Percentiles rank a stretch among this genome's conserved stretches.
Conservation (phyloP, 2,797 vertebrate genomes). For the Diplodus puntazzo region DNA sequence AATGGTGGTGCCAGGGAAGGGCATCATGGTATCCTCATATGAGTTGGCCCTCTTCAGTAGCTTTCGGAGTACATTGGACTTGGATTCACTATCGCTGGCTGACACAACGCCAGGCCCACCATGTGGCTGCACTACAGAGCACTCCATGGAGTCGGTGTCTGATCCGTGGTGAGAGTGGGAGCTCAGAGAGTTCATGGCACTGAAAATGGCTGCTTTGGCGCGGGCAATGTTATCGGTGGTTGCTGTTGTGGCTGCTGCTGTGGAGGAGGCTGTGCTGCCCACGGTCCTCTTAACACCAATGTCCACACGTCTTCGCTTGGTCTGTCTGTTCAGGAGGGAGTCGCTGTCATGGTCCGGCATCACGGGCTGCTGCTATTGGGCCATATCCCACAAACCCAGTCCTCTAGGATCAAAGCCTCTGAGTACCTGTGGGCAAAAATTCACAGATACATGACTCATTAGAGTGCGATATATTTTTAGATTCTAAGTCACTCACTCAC, state of each 20-base stretch:
- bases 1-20: constrained; percentile 98
- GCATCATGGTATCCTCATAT: constrained; percentile 98
- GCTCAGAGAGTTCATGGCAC: constrained; percentile 96
- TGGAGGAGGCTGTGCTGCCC: constrained; percentile 93
- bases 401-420: constrained; percentile 94
- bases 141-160: constrained; percentile 96
- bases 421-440: constrained; percentile 90
- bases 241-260: constrained; percentile 81
- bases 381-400: constrained; percentile 97
- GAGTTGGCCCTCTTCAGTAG: constrained; percentile 99
- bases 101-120: constrained; percentile 87
- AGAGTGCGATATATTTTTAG: constrained; percentile 60
- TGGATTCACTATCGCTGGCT: constrained; percentile 83
- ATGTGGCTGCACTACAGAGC: constrained; percentile 96
- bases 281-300: constrained; percentile 99
- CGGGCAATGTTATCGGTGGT: constrained; percentile 95
- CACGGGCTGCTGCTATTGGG: constrained; percentile 97
- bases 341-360: constrained; percentile 99
- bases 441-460: constrained; percentile 92
- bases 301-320: constrained; percentile 99
- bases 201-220: constrained; percentile 91
- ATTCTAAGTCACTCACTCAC: constrained; percentile 28
- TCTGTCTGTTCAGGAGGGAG: constrained; percentile 99
- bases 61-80: constrained; percentile 99
- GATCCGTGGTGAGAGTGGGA: constrained; percentile 91